Evolutionary conservation across 2,888 invertebrate genomes (phyloP).

Genomic region (Hipparchia semele): DNA sequence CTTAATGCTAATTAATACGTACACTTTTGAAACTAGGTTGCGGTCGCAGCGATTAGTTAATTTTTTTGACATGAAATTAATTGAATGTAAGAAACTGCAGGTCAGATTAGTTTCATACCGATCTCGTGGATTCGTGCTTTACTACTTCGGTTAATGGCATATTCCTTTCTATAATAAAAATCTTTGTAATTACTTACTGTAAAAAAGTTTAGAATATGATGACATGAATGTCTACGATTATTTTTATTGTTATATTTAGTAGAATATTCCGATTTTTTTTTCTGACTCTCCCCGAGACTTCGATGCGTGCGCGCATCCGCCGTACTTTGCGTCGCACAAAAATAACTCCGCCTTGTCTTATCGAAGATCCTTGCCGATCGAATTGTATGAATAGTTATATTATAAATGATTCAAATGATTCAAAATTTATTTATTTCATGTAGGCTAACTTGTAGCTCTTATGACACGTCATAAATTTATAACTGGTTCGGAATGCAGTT

Average conservation of each 20-base stretch:
- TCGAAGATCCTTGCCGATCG: constrained; percentile 19
- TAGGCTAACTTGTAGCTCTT: too few species aligned
- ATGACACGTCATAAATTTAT: too few species aligned
- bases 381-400: neutral
- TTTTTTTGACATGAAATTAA: constrained; percentile 7
- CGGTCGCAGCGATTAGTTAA: neutral
- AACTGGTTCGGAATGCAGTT: too few species aligned
- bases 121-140: neutral
- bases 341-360: constrained; percentile 51
- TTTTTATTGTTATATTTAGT: too few species aligned
- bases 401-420: too few species aligned
- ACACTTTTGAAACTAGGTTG: constrained; percentile 5
- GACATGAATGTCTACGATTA: too few species aligned
- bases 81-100: neutral
- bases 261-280: neutral
- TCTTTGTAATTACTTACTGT: too few species aligned
- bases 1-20: neutral
- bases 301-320: constrained; percentile 58
- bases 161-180: neutral
- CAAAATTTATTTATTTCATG: too few species aligned
- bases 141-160: neutral
- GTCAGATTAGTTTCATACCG: neutral
- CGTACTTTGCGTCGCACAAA: constrained; percentile 43
- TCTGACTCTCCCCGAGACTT: constrained; percentile 44
- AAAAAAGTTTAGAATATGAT: too few species aligned